A percentile compares a stretch with the other conserved stretches of the same genome.
Conservation (phyloP, 2,113 vertebrate species). For the Melanerpes aurifrons region DNA sequence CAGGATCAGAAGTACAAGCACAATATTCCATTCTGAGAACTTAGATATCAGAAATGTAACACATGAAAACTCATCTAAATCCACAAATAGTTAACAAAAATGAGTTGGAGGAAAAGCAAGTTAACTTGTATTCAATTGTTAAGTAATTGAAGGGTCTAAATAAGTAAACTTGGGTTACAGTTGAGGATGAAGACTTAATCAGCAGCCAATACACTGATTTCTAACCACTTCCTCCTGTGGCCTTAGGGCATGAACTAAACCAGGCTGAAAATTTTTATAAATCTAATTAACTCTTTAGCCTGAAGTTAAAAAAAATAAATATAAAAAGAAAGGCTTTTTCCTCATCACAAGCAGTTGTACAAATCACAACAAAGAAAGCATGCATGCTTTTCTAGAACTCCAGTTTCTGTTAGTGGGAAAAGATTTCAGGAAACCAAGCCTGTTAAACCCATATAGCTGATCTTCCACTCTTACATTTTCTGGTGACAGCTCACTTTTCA, state of each 20-base stretch:
- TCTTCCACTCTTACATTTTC: no score
- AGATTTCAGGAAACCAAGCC: background rate
- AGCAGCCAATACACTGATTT: conserved; percentile 11
- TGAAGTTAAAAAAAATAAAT: background rate
- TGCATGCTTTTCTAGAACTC: background rate
- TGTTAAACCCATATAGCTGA: background rate
- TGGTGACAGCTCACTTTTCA: background rate
- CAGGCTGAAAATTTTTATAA: background rate
- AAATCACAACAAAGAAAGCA: background rate
- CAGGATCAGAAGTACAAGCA: background rate
- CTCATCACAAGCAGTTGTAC: background rate
- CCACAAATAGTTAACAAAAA: background rate
- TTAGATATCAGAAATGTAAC: background rate
- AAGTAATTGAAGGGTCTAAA: background rate
- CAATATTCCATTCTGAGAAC: background rate
- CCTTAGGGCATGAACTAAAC: background rate
- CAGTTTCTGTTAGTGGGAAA: background rate
- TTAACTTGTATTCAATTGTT: background rate
- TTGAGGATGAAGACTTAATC: background rate
- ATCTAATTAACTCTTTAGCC: background rate
- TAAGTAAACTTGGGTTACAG: background rate
- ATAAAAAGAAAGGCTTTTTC: background rate
- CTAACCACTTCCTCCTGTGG: background rate
- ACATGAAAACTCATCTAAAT: background rate
- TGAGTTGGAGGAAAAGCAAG: background rate